A percentile compares a stretch with the other conserved stretches of the same genome.
phyloP scores from a whole-genome alignment of 2,113 vertebrate species.

The Dendrocopos noguchii region DNA sequence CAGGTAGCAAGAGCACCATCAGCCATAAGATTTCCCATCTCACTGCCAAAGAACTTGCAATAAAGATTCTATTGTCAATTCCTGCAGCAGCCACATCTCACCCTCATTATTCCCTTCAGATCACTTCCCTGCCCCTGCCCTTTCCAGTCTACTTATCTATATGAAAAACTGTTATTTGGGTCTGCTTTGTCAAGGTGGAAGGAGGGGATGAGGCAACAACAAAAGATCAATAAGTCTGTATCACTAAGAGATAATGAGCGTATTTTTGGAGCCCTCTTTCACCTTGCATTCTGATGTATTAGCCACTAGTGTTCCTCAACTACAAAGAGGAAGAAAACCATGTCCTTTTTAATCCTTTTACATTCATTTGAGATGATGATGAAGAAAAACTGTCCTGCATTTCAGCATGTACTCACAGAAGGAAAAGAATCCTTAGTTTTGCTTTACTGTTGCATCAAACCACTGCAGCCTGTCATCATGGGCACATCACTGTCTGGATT shows the following conservation, averaged over 20 bases:
- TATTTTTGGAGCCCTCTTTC: not conserved
- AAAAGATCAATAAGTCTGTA: not conserved
- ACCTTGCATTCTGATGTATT: not conserved
- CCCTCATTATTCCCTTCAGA: not conserved
- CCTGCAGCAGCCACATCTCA: not conserved
- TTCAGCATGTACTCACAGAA: rapidly evolving
- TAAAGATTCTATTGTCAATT: not conserved
- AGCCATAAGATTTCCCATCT: not conserved
- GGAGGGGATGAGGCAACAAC: not conserved
- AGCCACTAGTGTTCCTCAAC: not conserved
- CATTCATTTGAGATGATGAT: not conserved
- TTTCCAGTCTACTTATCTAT: not conserved
- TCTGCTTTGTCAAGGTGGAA: not conserved
- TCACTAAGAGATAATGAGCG: not conserved
- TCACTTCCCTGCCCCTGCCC: not conserved
- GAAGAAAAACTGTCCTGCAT: not conserved
- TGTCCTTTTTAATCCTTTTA: not conserved
- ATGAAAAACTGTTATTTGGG: not conserved
- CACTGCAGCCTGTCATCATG: rapidly evolving
- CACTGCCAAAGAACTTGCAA: not conserved
- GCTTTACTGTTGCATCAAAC: not conserved
- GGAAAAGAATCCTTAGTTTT: not conserved
- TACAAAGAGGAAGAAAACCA: rapidly evolving
- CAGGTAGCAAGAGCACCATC: rapidly evolving
- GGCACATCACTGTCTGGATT: not conserved